These are phyloP conservation scores for Drosophila kohkoa DNA, from an alignment of 1,140 invertebrate species.

Conservation along the genomic window DNA sequence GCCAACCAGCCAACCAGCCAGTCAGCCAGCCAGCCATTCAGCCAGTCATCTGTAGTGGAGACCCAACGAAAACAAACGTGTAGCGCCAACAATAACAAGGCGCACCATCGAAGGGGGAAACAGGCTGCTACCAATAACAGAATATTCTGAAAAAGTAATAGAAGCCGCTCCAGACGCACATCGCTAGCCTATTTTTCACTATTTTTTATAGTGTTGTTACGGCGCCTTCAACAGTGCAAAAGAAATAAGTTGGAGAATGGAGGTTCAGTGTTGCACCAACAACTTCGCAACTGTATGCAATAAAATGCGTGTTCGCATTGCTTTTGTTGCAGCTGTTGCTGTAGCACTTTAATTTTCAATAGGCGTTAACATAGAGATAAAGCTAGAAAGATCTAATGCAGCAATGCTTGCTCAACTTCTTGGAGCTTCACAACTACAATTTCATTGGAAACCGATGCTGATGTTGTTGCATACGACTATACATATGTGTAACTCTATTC, in stretches of 20 bases:
- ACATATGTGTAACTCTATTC: conserved; percentile 51
- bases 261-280: conserved; percentile 30
- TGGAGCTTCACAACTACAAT: conserved; percentile 29
- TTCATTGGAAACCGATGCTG: conserved; percentile 54
- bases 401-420: background rate
- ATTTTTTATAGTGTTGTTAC: background rate
- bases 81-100: conserved; percentile 56
- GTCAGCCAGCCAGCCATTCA: conserved; percentile 9
- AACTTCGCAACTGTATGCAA: conserved; percentile 53
- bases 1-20: conserved; percentile 3
- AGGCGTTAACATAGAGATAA: conserved; percentile 47
- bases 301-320: conserved; percentile 55
- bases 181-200: conserved; percentile 26
- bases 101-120: conserved; percentile 21
- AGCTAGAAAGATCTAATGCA: conserved; percentile 8
- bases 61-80: conserved; percentile 59
- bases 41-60: conserved; percentile 2
- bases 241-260: background rate
- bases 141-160: conserved; percentile 44
- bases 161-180: conserved; percentile 23
- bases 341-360: conserved; percentile 58
- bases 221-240: background rate
- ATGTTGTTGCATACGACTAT: conserved; percentile 31
- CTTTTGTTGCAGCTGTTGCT: conserved; percentile 11
- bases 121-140: conserved; percentile 22